These are phyloP conservation scores for Pteromalus puparum DNA, from an alignment of 1,140 invertebrate genomes.

Conservation along the genomic window DNA sequence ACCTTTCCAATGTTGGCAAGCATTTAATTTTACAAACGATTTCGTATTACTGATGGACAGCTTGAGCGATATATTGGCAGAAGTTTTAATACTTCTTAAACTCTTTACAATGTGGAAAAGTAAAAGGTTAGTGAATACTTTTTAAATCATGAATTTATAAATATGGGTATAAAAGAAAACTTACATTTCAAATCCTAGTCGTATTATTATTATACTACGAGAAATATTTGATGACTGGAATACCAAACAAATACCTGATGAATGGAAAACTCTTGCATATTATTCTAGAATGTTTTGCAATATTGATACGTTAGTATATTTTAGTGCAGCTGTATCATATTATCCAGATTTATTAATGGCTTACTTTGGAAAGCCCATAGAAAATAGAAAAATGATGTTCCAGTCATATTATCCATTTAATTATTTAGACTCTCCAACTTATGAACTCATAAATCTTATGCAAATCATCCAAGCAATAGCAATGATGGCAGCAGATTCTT, in stretches of 20 bases:
- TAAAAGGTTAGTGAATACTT: not conserved
- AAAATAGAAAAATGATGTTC: slow-evolving; percentile 8
- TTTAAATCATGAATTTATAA: not conserved
- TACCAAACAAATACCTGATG: not conserved
- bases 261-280: slow-evolving; percentile 1
- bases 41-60: slow-evolving; percentile 8
- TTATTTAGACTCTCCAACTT: slow-evolving; percentile 16
- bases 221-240: not conserved
- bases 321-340: not conserved
- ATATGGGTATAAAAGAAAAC: not conserved
- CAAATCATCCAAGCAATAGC: not conserved
- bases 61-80: not conserved
- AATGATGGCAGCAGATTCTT: not conserved
- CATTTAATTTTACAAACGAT: not conserved
- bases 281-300: slow-evolving; percentile 16
- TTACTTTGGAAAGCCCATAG: not conserved
- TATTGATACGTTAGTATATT: not conserved
- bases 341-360: not conserved
- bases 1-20: slow-evolving; percentile 26
- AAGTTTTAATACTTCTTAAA: not conserved
- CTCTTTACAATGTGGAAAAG: slow-evolving; percentile 11
- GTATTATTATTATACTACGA: not conserved
- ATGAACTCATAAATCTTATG: slow-evolving; percentile 3
- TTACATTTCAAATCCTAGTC: not conserved
- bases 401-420: slow-evolving; percentile 22